Conservation (phyloP, 1,140 invertebrate species). For the Watersipora subatra region DNA sequence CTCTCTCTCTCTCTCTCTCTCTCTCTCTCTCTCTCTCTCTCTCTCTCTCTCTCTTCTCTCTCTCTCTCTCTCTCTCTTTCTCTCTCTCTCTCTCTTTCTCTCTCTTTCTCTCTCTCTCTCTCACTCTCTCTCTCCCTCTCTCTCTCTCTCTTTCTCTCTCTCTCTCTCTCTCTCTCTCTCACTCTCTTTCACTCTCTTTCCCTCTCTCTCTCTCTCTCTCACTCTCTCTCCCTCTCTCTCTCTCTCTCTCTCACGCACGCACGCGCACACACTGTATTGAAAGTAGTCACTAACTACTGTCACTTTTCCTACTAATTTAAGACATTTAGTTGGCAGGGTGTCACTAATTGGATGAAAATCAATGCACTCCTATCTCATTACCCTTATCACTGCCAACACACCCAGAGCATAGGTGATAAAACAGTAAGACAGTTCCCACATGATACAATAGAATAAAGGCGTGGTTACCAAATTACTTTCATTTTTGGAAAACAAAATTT, state of each 20-base stretch:
- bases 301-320: neutral
- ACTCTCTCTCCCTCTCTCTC: neutral
- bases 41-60: neutral
- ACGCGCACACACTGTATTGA: neutral
- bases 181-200: no score
- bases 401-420: no score
- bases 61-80: constrained; percentile 6
- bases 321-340: no score
- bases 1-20: neutral
- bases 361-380: no score
- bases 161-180: neutral
- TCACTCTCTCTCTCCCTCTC: neutral
- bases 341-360: no score
- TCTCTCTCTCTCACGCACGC: constrained; percentile 1
- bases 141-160: neutral
- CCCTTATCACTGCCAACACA: no score
- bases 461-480: no score
- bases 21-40: neutral
- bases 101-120: neutral
- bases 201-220: neutral
- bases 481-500: no score
- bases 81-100: constrained; percentile 4
- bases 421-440: no score
- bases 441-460: no score
- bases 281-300: neutral